These are phyloP conservation scores for Sitta carolinensis DNA, from an alignment of 2,797 vertebrate species.

Conservation along the genomic window DNA sequence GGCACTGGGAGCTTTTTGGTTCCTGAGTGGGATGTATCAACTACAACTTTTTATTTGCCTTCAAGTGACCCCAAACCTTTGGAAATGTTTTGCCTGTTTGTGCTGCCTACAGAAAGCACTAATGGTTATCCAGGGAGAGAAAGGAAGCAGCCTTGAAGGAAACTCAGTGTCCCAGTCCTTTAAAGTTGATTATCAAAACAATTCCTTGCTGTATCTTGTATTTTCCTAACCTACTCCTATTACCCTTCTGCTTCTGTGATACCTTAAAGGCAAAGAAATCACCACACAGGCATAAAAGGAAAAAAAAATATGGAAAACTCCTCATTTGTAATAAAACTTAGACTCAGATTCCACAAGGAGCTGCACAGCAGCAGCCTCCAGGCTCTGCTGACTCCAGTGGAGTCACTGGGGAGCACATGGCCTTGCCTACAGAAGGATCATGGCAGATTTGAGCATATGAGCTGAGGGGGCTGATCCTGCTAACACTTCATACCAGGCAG, in stretches of 20 bases:
- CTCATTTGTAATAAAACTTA: background rate
- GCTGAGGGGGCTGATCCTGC: slow-evolving; percentile 42
- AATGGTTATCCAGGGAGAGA: background rate
- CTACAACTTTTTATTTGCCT: background rate
- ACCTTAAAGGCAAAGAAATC: slow-evolving; percentile 10
- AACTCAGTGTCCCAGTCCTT: background rate
- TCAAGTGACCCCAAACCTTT: background rate
- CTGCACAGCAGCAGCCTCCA: slow-evolving; percentile 15
- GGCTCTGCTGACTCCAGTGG: background rate
- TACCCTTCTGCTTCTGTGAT: background rate
- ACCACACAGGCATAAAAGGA: background rate
- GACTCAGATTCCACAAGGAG: background rate
- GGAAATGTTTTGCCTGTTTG: background rate
- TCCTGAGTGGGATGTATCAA: background rate
- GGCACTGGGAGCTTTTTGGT: background rate
- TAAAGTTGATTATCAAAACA: background rate
- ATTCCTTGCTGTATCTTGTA: background rate
- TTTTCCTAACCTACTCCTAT: background rate
- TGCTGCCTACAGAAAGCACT: background rate
- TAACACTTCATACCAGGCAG: slow-evolving; percentile 44
- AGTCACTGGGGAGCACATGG: background rate
- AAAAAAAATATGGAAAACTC: background rate
- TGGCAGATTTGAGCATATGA: slow-evolving; percentile 40
- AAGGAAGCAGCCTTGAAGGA: background rate
- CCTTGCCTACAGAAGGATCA: slow-evolving; percentile 20